Conservation (phyloP, 2,113 vertebrate genomes). For the Galemys pyrenaicus region DNA sequence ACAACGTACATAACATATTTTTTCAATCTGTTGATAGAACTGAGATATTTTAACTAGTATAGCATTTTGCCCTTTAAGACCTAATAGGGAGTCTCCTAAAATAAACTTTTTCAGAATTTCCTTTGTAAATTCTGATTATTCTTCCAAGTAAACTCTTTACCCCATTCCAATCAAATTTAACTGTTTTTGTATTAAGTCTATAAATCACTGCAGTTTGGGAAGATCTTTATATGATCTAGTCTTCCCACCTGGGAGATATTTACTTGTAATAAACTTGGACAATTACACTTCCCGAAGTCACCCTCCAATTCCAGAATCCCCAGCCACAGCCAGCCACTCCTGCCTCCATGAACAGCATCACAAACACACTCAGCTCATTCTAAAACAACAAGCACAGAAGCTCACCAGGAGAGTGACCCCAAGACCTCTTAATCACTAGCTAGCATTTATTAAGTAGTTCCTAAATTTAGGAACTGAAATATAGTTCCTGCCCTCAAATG, state of each 20-base stretch:
- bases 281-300: constrained; percentile 15
- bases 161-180: constrained; percentile 13
- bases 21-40: neutral
- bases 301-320: neutral
- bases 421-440: neutral
- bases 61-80: constrained; percentile 7
- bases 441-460: neutral
- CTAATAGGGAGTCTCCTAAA: neutral
- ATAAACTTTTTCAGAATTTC: neutral
- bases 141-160: neutral
- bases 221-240: neutral
- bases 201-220: constrained; percentile 23
- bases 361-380: neutral
- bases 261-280: constrained; percentile 37
- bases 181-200: constrained; percentile 35
- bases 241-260: constrained; percentile 37
- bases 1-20: neutral
- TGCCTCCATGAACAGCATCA: neutral
- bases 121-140: neutral
- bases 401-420: neutral
- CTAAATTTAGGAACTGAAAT: neutral
- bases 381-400: neutral
- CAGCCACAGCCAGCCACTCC: neutral
- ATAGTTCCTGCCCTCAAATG: neutral
- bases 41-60: constrained; percentile 16